Base-by-base conservation (phyloP, 2,888 invertebrate genomes). In the Sturmia bella region DNA sequence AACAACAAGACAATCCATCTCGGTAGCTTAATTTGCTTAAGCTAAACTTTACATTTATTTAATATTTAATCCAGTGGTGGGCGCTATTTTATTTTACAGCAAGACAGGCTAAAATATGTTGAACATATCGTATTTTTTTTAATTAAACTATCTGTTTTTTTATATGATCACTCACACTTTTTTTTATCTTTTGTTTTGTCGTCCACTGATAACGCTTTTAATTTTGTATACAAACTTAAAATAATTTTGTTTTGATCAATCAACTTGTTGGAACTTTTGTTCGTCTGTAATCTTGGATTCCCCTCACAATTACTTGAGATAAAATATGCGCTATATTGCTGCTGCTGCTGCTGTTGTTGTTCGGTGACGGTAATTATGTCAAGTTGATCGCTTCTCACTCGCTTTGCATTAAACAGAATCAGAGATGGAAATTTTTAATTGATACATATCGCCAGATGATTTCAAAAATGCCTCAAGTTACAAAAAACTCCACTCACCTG, bases 221-320 rank as follows among this genome's bases (percentile, higher is more conserved):
- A 19, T 57, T 41, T 63, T 73, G 11, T 64, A 9, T 39, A 64
- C 13, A 37, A 52, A 52, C 52, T 59, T 56, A 17, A 48, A 57
- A 41, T n/a, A 39, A n/a, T 45, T 63, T 68, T 54, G 6, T 19
- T 74, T 63, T 69, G 17, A 69, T 78, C 50, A 63, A 43, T 59
- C 45, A 27, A 63, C 43, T 59, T 66, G 43, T 59, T 68, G 12
- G 48, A 43, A 52, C 43, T 61, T 69, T 57, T 59, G 41, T 32
- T 50, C 27, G 15, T n/a, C 24, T 70, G 43, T 54, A 59, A 66
- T 70, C 69, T 57, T 48, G 48, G 56, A 59, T 24, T 61, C 73
- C 52, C 64, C 54, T 72, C 54, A 57, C 59, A 3, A 4, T 9
- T 32, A 80, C 76, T 80, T 80, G 2, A 66, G 70, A 80, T 76